Evolutionary conservation across 1,140 invertebrate genomes (phyloP).

Genomic region (Drosophila sp.): DNA sequence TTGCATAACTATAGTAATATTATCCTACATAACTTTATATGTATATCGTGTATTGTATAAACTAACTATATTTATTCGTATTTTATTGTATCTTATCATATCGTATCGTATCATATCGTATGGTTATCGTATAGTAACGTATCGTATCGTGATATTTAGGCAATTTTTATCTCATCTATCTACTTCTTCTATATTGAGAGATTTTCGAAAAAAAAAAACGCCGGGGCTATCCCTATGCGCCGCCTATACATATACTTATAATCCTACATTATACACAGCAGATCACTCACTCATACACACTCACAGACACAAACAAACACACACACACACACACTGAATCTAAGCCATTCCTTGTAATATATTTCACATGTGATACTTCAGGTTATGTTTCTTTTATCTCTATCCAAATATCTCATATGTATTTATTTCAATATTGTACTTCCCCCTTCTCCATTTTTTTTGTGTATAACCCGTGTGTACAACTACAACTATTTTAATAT

Average conservation of each 20-base stretch:
- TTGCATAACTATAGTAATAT: not conserved
- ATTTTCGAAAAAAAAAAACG: not conserved
- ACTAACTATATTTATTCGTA: slow-evolving; percentile 47
- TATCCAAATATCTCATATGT: slow-evolving; percentile 6
- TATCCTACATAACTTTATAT: slow-evolving; percentile 28
- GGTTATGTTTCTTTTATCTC: slow-evolving; percentile 26
- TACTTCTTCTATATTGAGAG: slow-evolving; percentile 4
- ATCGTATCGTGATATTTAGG: slow-evolving; percentile 8
- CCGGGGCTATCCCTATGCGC: too few species aligned
- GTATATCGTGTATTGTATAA: slow-evolving; percentile 52
- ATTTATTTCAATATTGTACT: slow-evolving; percentile 70
- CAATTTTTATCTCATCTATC: not conserved
- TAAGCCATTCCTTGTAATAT: slow-evolving; percentile 42
- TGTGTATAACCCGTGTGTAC: slow-evolving; percentile 46
- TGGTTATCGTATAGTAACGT: slow-evolving; percentile 24
- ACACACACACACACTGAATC: slow-evolving; percentile 19
- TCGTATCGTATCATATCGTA: slow-evolving; percentile 22
- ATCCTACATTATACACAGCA: too few species aligned
- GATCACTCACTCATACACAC: slow-evolving; percentile 5
- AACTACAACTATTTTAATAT: slow-evolving; percentile 75
- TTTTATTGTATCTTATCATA: slow-evolving; percentile 32
- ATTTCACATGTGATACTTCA: slow-evolving; percentile 18
- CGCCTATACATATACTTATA: too few species aligned
- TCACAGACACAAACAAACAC: not conserved
- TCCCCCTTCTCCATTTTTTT: slow-evolving; percentile 33